Percentiles rank a stretch among this genome's conserved stretches.
Evolutionary conservation across 2,113 vertebrate genomes (phyloP).

Genomic region (Alces alces): DNA sequence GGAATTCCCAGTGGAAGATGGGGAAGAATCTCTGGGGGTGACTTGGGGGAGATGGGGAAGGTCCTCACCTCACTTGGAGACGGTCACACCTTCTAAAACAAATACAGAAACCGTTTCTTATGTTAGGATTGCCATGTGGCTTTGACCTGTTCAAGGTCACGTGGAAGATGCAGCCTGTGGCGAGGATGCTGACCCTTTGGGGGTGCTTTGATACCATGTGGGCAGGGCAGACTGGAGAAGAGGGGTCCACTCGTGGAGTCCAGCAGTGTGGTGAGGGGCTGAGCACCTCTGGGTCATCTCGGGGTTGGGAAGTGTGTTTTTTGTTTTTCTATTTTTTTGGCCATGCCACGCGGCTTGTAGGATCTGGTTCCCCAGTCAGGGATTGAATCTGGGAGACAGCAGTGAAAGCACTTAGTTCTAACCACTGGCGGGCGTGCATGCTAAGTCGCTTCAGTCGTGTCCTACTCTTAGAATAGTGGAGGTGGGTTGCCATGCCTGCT

Average conservation of each 20-base stretch:
- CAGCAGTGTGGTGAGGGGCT: neutral
- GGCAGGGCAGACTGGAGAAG: neutral
- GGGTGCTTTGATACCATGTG: fast-evolving
- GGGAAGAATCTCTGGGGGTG: neutral
- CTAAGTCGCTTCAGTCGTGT: neutral
- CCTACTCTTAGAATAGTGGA: neutral
- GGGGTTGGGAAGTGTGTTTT: neutral
- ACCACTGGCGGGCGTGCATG: neutral
- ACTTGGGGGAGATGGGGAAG: neutral
- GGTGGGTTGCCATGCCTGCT: neutral
- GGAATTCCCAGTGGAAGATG: fast-evolving
- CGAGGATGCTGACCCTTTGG: fast-evolving
- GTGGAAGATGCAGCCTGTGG: neutral
- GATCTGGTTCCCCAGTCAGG: neutral
- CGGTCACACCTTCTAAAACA: neutral
- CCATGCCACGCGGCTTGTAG: neutral
- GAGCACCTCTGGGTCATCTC: neutral
- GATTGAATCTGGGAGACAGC: neutral
- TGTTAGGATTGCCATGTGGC: fast-evolving
- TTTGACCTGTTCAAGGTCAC: neutral
- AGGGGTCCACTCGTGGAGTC: neutral
- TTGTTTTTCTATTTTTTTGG: neutral
- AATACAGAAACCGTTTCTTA: fast-evolving
- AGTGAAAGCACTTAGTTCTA: neutral
- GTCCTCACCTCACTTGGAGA: no score